Base-by-base conservation (phyloP, 2,113 vertebrate genomes). In the Cathartes aura region DNA sequence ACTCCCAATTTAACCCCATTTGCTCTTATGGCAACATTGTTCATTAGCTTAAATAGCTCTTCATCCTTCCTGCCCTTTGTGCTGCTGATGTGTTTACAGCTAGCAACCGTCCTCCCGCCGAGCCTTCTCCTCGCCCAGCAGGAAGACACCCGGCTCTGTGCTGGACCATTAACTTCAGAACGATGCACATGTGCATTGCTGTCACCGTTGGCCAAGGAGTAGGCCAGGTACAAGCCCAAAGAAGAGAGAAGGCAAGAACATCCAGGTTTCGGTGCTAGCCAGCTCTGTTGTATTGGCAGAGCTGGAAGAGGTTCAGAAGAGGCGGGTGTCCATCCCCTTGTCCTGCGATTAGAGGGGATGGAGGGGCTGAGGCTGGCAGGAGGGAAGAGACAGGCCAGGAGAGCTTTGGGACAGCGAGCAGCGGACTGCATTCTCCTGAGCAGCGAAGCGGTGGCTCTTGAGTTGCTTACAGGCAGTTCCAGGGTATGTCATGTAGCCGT, bases 31-130 rank as follows among this genome's bases (percentile, higher is more conserved):
- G 27, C 75, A 91, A 47, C 7, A 6, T 70, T 5, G 3, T 45
- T 95, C 87, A 68, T 95, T 88, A 91, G 30, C 27, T 93, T 40
- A 68, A 97, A 68, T n/a, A 50, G 78, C 93, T 87, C 48, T 88
- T 76, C 87, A 68, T 85, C 87, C 78, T 96, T 88, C 66, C 62
- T 97, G 96, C 73, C 56, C 67, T 94, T 95, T 74, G 48, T 64
- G 68, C 83, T 66, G 79, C 52, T 91, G 91, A 85, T 95, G 78
- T 42, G 27, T 97, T 97, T 97, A 96, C 89, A 89, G 87, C 87
- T 95, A 96, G 95, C 93, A 96, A 58, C 84, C 70, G 0, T 27
- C 53, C 70, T 94, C 58, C 71, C 21, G 0, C 23, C 12, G 26
- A 38, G 58, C 79, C 64, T 90, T 74, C 70, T 96, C 71, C 80